phyloP scores from a whole-genome alignment of 2,797 vertebrate species.

The Jordanella pulchra region DNA sequence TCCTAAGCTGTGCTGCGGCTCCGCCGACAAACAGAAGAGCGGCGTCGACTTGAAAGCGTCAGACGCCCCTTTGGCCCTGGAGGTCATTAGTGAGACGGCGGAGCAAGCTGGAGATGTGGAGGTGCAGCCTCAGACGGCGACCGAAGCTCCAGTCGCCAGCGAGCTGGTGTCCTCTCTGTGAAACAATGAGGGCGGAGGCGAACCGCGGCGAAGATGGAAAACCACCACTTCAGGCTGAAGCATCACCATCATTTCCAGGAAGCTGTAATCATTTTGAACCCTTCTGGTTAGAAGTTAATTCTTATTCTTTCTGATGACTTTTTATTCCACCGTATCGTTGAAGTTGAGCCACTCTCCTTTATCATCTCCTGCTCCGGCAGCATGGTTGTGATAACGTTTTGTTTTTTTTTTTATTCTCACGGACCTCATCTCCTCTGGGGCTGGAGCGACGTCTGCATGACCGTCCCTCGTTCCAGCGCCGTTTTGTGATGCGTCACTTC shows the following conservation, averaged over 20 bases:
- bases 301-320: conserved; percentile 14
- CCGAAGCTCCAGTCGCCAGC: conserved; percentile 71
- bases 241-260: conserved; percentile 24
- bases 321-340: conserved; percentile 3
- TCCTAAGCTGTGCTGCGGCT: conserved; percentile 92
- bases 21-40: conserved; percentile 63
- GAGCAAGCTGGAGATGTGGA: conserved; percentile 26
- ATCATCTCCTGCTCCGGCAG: conserved; percentile 38
- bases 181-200: conserved; percentile 45
- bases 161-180: conserved; percentile 93
- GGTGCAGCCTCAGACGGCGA: conserved; percentile 71
- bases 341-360: conserved; percentile 29
- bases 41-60: conserved; percentile 55
- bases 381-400: conserved; percentile 41
- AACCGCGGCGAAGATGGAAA: conserved; percentile 34
- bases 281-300: conserved; percentile 8
- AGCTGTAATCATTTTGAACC: conserved; percentile 24
- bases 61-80: conserved; percentile 70
- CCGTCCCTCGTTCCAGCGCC: conserved; percentile 60
- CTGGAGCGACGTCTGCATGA: conserved; percentile 67
- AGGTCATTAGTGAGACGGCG: conserved; percentile 83
- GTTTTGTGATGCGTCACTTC: conserved; percentile 57
- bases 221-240: conserved; percentile 43
- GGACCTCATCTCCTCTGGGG: conserved; percentile 55
- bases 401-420: conserved; percentile 12